Percentiles rank a stretch among this genome's conserved stretches.
These are phyloP conservation scores for Lates japonicus DNA, from an alignment of 2,797 vertebrate species.

Conservation along the genomic window DNA sequence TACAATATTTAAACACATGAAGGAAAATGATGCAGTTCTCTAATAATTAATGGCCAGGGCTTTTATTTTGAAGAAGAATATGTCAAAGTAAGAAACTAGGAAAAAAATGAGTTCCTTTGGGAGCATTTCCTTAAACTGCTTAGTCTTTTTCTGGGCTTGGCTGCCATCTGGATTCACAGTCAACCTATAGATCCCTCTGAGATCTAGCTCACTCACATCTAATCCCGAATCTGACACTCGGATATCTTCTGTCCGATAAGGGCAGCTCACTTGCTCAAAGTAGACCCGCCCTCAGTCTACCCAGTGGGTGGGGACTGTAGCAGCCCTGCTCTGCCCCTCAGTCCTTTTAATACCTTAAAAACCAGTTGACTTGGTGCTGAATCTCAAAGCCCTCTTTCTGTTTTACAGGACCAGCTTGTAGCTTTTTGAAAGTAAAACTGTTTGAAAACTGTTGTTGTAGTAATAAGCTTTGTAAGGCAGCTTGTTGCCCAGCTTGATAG, in stretches of 20 bases:
- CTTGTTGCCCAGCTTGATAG: constrained; percentile 62
- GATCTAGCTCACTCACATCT: constrained; percentile 47
- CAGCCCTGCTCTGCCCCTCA: constrained; percentile 50
- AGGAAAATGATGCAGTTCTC: constrained; percentile 59
- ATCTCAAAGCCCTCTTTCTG: constrained; percentile 65
- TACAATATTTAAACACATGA: constrained; percentile 62
- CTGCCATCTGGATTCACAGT: constrained; percentile 51
- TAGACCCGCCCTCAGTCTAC: constrained; percentile 32
- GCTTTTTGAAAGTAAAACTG: constrained; percentile 76
- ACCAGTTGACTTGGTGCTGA: constrained; percentile 71
- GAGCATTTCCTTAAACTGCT: constrained; percentile 51
- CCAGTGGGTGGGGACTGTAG: constrained; percentile 65
- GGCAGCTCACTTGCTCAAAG: constrained; percentile 24
- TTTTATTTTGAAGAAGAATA: constrained; percentile 57
- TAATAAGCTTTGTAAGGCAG: constrained; percentile 82
- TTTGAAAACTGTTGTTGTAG: constrained; percentile 78
- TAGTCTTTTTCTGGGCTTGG: constrained; percentile 48
- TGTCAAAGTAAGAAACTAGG: constrained; percentile 32
- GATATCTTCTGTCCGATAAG: constrained; percentile 48
- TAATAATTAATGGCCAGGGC: constrained; percentile 34
- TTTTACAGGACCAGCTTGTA: constrained; percentile 78
- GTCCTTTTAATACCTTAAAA: constrained; percentile 56
- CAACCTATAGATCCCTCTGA: constrained; percentile 42
- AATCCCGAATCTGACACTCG: constrained; percentile 48
- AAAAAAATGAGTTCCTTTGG: constrained; percentile 35